These are phyloP conservation scores for Agelastica alni DNA, from an alignment of 2,888 invertebrate genomes.

Conservation along the genomic window DNA sequence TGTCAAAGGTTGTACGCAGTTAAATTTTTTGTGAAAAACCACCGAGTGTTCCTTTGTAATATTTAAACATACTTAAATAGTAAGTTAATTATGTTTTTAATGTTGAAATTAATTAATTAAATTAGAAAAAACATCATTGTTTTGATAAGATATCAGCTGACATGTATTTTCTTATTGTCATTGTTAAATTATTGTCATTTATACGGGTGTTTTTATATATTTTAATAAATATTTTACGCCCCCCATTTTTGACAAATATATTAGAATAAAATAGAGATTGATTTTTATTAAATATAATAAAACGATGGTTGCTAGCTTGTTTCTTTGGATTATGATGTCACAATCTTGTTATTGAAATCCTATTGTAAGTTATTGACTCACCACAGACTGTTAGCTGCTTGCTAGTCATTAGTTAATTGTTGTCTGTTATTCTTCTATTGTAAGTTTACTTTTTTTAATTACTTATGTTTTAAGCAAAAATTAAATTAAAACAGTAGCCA, in stretches of 20 bases:
- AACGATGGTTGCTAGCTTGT: not conserved
- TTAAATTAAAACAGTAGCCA: too few species aligned
- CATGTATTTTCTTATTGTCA: conserved; percentile 27
- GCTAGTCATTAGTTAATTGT: conserved; percentile 10
- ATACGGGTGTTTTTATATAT: conserved; percentile 23
- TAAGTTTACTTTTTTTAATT: too few species aligned
- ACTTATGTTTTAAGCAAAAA: too few species aligned
- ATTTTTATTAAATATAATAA: not conserved
- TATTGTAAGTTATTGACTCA: conserved; percentile 8
- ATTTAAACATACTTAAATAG: conserved; percentile 20
- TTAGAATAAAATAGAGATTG: not conserved
- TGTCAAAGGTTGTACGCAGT: conserved; percentile 43
- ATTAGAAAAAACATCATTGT: not conserved
- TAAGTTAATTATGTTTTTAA: conserved; percentile 21
- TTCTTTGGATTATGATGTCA: conserved; percentile 17
- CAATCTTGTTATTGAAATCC: conserved; percentile 14
- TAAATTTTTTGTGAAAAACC: conserved; percentile 39
- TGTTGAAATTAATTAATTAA: not conserved
- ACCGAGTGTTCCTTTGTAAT: conserved; percentile 19
- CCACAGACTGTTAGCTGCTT: not conserved
- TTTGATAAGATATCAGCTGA: conserved; percentile 38
- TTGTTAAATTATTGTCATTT: conserved; percentile 27
- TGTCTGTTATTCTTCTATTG: not conserved
- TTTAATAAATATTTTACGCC: conserved; percentile 29
- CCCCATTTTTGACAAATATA: conserved; percentile 15